phyloP scores from a whole-genome alignment of 2,888 invertebrate species.

The Neria commutata region DNA sequence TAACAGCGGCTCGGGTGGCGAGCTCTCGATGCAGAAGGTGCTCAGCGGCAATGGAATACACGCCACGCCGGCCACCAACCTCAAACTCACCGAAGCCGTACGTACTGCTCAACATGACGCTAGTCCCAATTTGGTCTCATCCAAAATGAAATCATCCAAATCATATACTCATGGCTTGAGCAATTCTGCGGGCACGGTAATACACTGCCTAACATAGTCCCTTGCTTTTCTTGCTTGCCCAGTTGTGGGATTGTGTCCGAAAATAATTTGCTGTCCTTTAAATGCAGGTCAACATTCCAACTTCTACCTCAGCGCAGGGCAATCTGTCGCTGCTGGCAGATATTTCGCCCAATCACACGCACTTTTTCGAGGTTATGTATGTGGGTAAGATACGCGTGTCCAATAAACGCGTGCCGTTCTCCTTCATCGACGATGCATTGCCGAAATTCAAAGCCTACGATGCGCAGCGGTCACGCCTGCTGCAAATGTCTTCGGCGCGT shows the following conservation, averaged over 20 bases:
- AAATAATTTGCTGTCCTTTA: neutral
- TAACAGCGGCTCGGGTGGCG: conserved; percentile 34
- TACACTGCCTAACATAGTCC: conserved; percentile 6
- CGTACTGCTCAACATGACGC: conserved; percentile 59
- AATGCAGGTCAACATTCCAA: conserved; percentile 60
- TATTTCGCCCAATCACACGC: conserved; percentile 84
- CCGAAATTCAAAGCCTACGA: conserved; percentile 83
- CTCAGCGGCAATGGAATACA: conserved; percentile 51
- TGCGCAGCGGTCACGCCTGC: conserved; percentile 67
- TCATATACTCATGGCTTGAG: conserved; percentile 62
- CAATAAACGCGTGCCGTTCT: conserved; percentile 79
- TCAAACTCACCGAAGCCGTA: conserved; percentile 58
- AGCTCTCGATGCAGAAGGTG: conserved; percentile 44
- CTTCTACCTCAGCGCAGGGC: conserved; percentile 59
- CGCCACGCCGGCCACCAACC: conserved; percentile 59
- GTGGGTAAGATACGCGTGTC: conserved; percentile 90
- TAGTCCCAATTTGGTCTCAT: conserved; percentile 57
- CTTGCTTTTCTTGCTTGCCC: neutral
- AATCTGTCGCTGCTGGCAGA: conserved; percentile 64
- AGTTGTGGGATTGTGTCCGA: neutral
- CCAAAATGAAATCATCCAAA: conserved; percentile 60
- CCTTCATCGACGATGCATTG: conserved; percentile 89
- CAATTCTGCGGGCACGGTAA: conserved; percentile 60
- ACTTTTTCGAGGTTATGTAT: conserved; percentile 89
- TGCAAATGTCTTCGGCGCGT: conserved; percentile 51